Evolutionary conservation across 1,140 invertebrate species (phyloP).

Genomic region (Ostrea edulis): DNA sequence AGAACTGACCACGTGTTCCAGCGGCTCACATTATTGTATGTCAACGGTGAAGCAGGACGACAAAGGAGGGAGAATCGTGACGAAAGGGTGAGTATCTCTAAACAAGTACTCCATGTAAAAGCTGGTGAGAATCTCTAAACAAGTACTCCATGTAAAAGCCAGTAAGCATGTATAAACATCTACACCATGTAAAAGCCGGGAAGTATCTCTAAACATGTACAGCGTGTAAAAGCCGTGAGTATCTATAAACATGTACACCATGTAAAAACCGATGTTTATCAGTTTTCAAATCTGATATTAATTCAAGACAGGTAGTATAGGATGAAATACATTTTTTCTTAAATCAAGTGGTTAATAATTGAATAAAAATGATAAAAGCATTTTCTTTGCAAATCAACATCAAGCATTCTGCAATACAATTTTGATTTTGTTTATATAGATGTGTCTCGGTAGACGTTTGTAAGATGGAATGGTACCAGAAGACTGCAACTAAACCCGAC

Average conservation of each 20-base stretch:
- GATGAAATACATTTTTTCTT: background rate
- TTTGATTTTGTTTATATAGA: conserved; percentile 23
- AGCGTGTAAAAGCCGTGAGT: conserved; percentile 19
- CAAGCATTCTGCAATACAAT: background rate
- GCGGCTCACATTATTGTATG: conserved; percentile 47
- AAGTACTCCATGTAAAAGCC: background rate
- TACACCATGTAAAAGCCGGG: background rate
- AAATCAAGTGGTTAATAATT: background rate
- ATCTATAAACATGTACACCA: background rate
- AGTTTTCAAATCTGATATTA: background rate
- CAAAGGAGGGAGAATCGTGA: conserved; percentile 44
- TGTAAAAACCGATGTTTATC: background rate
- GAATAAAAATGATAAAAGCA: too few species aligned
- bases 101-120: background rate
- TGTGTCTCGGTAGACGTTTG: conserved; percentile 52
- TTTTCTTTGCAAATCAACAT: too few species aligned
- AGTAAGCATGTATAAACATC: background rate
- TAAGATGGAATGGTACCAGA: conserved; percentile 52
- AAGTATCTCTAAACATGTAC: background rate
- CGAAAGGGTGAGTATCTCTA: conserved; percentile 46
- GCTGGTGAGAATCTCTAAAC: background rate
- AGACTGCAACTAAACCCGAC: conserved; percentile 51
- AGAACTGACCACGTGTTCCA: conserved; percentile 36
- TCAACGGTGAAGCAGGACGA: conserved; percentile 51
- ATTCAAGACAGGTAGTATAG: background rate